phyloP scores from a whole-genome alignment of 2,888 invertebrate species.

The Prostheceraeus crozeri region DNA sequence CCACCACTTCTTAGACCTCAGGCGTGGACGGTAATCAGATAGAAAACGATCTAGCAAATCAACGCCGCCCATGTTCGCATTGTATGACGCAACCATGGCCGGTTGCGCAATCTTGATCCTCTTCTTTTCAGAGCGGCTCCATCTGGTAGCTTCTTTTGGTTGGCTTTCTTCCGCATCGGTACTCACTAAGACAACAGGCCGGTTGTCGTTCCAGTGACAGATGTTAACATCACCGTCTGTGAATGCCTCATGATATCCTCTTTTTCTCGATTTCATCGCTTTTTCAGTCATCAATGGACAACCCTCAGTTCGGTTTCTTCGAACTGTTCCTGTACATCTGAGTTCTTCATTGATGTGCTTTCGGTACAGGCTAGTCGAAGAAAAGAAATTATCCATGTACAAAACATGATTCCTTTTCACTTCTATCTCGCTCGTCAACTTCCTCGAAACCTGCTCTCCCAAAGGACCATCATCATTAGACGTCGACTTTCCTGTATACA shows the following conservation, averaged over 20 bases:
- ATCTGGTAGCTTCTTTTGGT: neutral
- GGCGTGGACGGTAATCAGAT: neutral
- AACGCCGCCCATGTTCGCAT: neutral
- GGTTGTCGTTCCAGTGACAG: slow-evolving; percentile 13
- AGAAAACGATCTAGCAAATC: slow-evolving; percentile 19
- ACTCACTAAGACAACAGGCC: neutral
- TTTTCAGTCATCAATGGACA: neutral
- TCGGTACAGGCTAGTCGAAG: no score
- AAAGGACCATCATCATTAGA: no score
- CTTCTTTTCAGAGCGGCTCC: slow-evolving; percentile 5
- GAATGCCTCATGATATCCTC: slow-evolving; percentile 7
- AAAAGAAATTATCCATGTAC: no score
- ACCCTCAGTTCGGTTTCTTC: neutral
- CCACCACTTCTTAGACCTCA: neutral
- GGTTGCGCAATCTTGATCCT: slow-evolving; percentile 13
- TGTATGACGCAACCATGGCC: neutral
- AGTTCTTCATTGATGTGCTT: no score
- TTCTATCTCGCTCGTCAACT: no score
- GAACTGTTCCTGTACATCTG: slow-evolving; percentile 1
- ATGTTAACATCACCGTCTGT: neutral
- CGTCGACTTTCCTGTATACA: no score
- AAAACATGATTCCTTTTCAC: no score
- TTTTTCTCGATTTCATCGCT: neutral
- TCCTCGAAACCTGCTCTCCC: no score
- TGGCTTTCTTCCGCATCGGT: no score